Evolutionary conservation across 2,797 vertebrate genomes (phyloP), one percentile per base, ranked within the genome.

Genomic region (Apogon hyalosoma): DNA sequence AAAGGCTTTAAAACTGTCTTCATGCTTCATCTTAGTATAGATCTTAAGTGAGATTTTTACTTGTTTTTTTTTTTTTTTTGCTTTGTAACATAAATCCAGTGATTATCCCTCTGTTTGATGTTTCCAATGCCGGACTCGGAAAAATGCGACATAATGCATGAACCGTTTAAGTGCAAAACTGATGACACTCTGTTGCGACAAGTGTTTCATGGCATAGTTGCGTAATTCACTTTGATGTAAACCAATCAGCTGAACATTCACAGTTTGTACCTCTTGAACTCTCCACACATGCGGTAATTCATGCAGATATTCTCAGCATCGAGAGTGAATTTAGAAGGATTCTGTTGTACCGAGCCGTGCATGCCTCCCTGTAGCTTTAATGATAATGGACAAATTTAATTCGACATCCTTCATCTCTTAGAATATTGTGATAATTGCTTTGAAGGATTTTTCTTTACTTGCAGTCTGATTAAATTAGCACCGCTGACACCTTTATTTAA

Each of bases 181-280:
- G 75, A 80, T 73, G 77, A 76, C 82, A 72, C 50, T 47, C 57
- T 63, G 59, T 51, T 2, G 0, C 49, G 54, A 87, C 85, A 66
- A 82, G 70, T 87, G 76, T 84, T 87, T 89, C 62, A 87, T 86
- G 38, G 14, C 48, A 40, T 14, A 11, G 38, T 58, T 90, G 41
- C 76, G 84, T 88, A 83, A 90, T 90, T 91, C 81, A 52, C 83
- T 90, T 89, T 89, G 80, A 92, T 90, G 62, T 45, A 5, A n/a
- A 14, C 31, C 19, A 59, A 57, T 38, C 24, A 54, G 56, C 59
- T 86, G 68, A 79, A 80, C 87, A 87, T 88, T 86, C 62, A 85
- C 76, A n/a, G 54, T 82, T 47, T 79, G 63, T 61, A 79, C 39
- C 62, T 73, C 64, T 80, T 80, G 63, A 80, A 79, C 69, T 79